Conservation (phyloP, 1,140 invertebrate species). For the Brachionus plicatilis region DNA sequence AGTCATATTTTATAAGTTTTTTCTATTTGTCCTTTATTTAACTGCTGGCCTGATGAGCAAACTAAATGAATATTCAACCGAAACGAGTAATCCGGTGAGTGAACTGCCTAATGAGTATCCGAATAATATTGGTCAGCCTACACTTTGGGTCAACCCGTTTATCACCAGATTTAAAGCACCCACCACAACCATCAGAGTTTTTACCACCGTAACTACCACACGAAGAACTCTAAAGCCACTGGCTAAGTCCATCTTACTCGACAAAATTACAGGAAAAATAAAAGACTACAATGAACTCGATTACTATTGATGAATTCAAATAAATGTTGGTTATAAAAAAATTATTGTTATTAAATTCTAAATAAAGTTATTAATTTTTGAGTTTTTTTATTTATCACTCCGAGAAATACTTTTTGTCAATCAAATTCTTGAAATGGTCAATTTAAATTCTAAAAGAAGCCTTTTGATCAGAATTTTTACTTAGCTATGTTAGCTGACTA, state of each 20-base stretch:
- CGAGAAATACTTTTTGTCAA: not conserved
- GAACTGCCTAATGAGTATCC: not conserved
- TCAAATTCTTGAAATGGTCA: too few species aligned
- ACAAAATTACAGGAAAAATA: not conserved
- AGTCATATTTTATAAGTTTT: slow-evolving; percentile 37
- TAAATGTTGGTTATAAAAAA: not conserved
- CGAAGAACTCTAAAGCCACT: not conserved
- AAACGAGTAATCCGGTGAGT: not conserved
- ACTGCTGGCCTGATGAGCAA: slow-evolving; percentile 34
- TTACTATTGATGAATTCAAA: not conserved
- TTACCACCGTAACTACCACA: not conserved
- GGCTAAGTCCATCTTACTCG: not conserved
- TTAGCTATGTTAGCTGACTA: too few species aligned
- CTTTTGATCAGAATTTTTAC: too few species aligned
- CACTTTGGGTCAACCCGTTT: slow-evolving; percentile 36
- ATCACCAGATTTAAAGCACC: slow-evolving; percentile 22
- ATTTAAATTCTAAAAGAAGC: too few species aligned
- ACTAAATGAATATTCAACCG: not conserved
- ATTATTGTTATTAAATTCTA: not conserved
- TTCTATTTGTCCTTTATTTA: slow-evolving; percentile 28
- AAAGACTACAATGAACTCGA: not conserved
- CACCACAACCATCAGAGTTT: not conserved
- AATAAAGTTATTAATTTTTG: not conserved
- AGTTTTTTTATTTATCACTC: too few species aligned
- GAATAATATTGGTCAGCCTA: not conserved